Conservation (phyloP, 2,797 vertebrate species). For the Propithecus deckenii region DNA sequence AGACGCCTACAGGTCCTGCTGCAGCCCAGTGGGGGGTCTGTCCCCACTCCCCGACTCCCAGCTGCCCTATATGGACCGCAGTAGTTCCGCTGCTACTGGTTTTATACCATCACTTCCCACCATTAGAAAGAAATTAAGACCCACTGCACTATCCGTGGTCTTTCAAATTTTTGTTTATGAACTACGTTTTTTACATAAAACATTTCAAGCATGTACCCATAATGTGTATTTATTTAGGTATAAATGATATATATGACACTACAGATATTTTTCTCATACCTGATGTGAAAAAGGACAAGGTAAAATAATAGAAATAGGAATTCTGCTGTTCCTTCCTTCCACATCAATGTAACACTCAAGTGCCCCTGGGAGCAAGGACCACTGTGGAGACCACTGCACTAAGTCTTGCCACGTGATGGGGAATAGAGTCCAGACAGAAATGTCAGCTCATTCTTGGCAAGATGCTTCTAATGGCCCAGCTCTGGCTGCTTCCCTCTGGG, state of each 20-base stretch:
- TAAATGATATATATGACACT: not conserved
- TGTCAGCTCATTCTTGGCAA: not conserved
- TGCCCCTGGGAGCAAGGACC: too few relatives aligned
- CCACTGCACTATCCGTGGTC: not conserved
- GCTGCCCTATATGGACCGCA: not conserved
- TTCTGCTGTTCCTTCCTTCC: not conserved
- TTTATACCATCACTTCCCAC: not conserved
- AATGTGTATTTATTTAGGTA: not conserved
- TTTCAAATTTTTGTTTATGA: not conserved
- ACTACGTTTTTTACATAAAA: not conserved
- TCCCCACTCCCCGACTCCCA: fast-evolving
- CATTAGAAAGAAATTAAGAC: not conserved
- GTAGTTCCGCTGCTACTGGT: not conserved
- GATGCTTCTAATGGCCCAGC: not conserved
- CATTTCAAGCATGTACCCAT: not conserved
- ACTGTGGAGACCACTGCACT: not conserved
- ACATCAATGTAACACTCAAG: not conserved
- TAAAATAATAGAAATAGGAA: not conserved
- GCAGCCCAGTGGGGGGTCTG: too few relatives aligned
- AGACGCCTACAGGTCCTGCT: not conserved
- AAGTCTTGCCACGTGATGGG: not conserved
- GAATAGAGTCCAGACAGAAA: not conserved
- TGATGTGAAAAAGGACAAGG: not conserved
- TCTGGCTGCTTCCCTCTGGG: not conserved
- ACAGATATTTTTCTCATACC: not conserved